Conservation (phyloP, 2,113 vertebrate genomes). For the Grammomys surdaster region DNA sequence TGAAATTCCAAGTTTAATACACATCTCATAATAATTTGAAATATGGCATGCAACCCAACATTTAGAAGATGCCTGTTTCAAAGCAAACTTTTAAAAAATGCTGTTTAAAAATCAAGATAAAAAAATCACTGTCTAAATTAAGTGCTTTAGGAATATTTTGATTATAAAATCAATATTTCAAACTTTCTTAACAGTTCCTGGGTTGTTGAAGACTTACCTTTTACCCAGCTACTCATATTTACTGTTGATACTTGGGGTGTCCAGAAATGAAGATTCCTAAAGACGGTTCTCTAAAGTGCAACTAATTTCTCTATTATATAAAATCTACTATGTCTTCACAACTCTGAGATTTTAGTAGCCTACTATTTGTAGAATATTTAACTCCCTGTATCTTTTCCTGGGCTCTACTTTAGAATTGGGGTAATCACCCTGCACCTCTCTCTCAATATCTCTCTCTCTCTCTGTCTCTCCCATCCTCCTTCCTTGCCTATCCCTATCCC, state of each 20-base stretch:
- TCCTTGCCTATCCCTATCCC: too few relatives aligned
- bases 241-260: background rate
- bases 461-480: too few relatives aligned
- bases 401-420: background rate
- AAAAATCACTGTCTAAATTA: background rate
- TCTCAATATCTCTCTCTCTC: too few relatives aligned
- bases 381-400: background rate
- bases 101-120: constrained; percentile 12
- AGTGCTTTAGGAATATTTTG: background rate
- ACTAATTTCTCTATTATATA: background rate
- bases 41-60: background rate
- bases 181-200: background rate
- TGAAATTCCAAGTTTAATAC: background rate
- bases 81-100: background rate
- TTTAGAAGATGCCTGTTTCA: background rate
- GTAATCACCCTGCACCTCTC: background rate
- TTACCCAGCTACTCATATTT: background rate
- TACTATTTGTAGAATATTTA: background rate
- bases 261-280: background rate
- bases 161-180: background rate
- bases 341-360: background rate
- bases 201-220: background rate
- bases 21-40: background rate
- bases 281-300: background rate
- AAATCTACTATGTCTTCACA: background rate